These are phyloP conservation scores for Pectinophora gossypiella DNA, from an alignment of 1,140 invertebrate species.

Conservation along the genomic window DNA sequence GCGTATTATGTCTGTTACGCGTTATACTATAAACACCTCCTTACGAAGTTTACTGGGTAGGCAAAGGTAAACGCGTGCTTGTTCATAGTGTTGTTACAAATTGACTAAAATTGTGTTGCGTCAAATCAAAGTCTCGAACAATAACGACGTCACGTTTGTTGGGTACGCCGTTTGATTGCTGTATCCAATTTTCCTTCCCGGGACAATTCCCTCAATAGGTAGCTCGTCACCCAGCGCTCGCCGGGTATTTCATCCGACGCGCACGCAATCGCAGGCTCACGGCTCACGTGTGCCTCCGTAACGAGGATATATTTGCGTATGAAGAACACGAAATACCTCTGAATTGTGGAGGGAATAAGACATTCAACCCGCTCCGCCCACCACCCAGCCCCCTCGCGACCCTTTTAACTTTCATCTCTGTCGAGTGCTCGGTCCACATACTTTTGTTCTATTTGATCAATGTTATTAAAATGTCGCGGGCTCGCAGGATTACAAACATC, in stretches of 20 bases:
- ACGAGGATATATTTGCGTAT: conserved; percentile 76
- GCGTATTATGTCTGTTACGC: no score
- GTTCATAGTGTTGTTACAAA: not conserved
- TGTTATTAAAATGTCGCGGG: conserved; percentile 74
- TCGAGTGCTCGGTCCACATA: conserved; percentile 74
- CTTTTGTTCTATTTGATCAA: conserved; percentile 76
- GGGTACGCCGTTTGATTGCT: conserved; percentile 35
- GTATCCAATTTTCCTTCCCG: conserved; percentile 39
- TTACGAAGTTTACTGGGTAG: no score
- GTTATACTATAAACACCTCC: no score
- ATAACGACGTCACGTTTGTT: conserved; percentile 29
- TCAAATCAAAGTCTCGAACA: conserved; percentile 23
- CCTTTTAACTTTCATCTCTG: conserved; percentile 75
- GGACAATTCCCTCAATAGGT: conserved; percentile 33
- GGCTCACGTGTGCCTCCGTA: conserved; percentile 67
- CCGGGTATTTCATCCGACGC: conserved; percentile 40
- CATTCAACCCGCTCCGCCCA: conserved; percentile 64
- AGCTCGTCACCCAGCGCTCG: conserved; percentile 20
- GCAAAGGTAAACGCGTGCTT: not conserved
- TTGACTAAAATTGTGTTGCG: not conserved
- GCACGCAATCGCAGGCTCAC: conserved; percentile 66
- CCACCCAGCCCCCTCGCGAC: conserved; percentile 46
- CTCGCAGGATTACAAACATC: conserved; percentile 65
- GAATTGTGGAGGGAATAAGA: conserved; percentile 74
- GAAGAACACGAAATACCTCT: conserved; percentile 75